Evolutionary conservation across 1,140 invertebrate genomes (phyloP).

Genomic region (Sarcophaga bullata): DNA sequence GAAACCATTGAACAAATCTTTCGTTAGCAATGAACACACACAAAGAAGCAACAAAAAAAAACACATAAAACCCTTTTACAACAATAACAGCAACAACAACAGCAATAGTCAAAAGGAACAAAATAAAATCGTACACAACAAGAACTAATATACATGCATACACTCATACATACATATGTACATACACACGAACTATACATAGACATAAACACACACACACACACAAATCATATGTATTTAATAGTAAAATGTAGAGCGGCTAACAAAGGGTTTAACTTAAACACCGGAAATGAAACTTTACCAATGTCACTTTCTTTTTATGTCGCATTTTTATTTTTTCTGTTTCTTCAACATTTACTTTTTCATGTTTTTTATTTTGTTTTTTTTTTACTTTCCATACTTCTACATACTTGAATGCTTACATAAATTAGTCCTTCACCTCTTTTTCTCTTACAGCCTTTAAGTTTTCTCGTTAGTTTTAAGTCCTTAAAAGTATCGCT

Average conservation of each 20-base stretch:
- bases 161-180: too few relatives aligned
- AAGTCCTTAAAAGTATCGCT: slow-evolving; percentile 33
- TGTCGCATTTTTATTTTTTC: background rate
- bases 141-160: background rate
- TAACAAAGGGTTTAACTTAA: slow-evolving; percentile 8
- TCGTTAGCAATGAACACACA: background rate
- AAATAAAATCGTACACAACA: background rate
- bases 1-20: slow-evolving; percentile 20
- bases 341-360: too few relatives aligned
- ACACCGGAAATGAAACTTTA: slow-evolving; percentile 21
- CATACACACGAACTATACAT: too few relatives aligned
- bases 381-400: background rate
- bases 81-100: too few relatives aligned
- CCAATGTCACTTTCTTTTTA: slow-evolving; percentile 22
- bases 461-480: slow-evolving; percentile 16
- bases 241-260: background rate
- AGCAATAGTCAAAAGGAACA: too few relatives aligned
- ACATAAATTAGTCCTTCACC: background rate
- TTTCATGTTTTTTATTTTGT: background rate
- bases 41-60: too few relatives aligned
- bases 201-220: too few relatives aligned
- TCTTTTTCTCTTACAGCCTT: background rate
- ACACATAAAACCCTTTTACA: background rate
- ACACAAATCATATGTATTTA: too few relatives aligned
- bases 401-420: background rate